These are phyloP conservation scores for Megaleporinus macrocephalus DNA, from an alignment of 2,113 vertebrate genomes.

Conservation along the genomic window DNA sequence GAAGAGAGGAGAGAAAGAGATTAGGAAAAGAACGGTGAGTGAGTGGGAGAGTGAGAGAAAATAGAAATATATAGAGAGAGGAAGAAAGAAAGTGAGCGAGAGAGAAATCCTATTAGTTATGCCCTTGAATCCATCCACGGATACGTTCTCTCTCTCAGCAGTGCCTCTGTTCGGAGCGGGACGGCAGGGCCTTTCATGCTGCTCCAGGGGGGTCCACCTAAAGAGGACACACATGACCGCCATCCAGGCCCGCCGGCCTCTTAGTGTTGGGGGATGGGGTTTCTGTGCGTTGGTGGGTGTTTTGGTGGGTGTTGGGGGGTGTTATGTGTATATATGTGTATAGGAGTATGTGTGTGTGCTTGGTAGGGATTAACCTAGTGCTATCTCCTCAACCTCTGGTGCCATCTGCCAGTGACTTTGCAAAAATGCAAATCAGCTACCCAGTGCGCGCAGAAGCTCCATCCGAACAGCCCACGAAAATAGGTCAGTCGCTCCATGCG, in stretches of 20 bases:
- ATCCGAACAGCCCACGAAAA: conserved; percentile 61
- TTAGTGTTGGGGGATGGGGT: conserved; percentile 1
- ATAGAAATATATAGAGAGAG: not conserved
- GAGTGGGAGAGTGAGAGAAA: not conserved
- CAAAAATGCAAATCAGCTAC: conserved; percentile 66
- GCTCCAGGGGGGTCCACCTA: conserved; percentile 39
- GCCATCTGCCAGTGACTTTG: conserved; percentile 67
- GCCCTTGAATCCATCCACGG: conserved; percentile 48
- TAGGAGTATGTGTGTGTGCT: conserved; percentile 24
- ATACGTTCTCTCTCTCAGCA: conserved; percentile 39
- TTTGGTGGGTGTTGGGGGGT: too few species aligned
- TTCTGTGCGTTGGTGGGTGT: not conserved
- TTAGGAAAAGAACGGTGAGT: too few species aligned
- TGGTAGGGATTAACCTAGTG: conserved; percentile 39
- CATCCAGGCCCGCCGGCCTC: conserved; percentile 27
- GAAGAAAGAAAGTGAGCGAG: not conserved
- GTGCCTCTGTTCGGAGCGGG: conserved; percentile 9
- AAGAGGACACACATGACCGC: conserved; percentile 49
- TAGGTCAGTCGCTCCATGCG: conserved; percentile 61
- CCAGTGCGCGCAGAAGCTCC: conserved; percentile 60
- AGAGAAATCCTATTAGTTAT: conserved; percentile 51
- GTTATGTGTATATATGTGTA: not conserved
- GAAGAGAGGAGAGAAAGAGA: not conserved
- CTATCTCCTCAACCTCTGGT: conserved; percentile 61
- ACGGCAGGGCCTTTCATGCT: conserved; percentile 34